A percentile compares a stretch with the other conserved stretches of the same genome.
Evolutionary conservation across 1,140 invertebrate species (phyloP).

Genomic region (Drosophila biarmipes): DNA sequence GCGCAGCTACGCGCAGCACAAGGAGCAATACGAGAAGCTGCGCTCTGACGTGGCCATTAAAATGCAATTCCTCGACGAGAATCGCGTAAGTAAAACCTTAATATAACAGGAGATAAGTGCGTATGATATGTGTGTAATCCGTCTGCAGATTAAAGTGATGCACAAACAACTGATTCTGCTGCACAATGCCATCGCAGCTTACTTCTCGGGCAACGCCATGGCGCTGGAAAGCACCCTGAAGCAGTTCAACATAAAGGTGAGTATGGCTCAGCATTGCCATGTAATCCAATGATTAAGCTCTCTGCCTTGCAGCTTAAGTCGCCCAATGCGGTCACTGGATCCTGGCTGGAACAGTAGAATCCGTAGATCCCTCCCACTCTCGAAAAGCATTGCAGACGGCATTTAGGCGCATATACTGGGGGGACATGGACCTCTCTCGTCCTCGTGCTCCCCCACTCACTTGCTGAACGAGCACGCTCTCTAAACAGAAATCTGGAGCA

Average conservation of each 20-base stretch:
- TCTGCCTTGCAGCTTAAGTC: constrained; percentile 68
- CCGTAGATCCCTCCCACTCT: constrained; percentile 3
- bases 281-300: background rate
- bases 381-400: constrained; percentile 30
- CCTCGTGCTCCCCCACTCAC: constrained; percentile 10
- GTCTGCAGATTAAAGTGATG: constrained; percentile 97
- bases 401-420: constrained; percentile 38
- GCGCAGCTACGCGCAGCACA: constrained; percentile 92
- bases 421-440: background rate
- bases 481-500: constrained; percentile 49
- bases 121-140: constrained; percentile 32
- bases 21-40: constrained; percentile 95
- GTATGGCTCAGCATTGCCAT: background rate
- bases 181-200: constrained; percentile 98
- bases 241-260: constrained; percentile 95
- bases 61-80: constrained; percentile 98
- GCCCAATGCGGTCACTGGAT: constrained; percentile 76
- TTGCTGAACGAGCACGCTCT: constrained; percentile 75
- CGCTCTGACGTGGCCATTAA: constrained; percentile 97
- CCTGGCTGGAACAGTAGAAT: constrained; percentile 83
- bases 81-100: constrained; percentile 89
- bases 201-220: constrained; percentile 97
- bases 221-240: constrained; percentile 97
- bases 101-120: too few relatives aligned
- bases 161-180: constrained; percentile 98